A percentile compares a stretch with the other conserved stretches of the same genome.
Conservation (phyloP, 2,888 invertebrate species). For the Acleris laterana region DNA sequence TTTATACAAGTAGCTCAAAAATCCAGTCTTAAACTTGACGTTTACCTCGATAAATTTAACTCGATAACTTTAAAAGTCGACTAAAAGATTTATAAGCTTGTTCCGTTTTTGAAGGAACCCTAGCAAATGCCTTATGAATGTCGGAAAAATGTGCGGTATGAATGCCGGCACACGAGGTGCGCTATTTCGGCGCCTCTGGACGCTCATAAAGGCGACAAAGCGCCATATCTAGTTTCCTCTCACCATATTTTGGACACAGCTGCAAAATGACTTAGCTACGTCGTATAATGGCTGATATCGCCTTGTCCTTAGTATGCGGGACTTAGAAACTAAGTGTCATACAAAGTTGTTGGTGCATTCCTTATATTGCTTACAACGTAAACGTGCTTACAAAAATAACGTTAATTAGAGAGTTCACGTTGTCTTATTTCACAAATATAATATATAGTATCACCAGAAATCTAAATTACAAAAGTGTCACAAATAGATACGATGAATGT, state of each 20-base stretch:
- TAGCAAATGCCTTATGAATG: constrained; percentile 36
- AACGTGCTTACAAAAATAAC: no score
- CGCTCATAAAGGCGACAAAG: constrained; percentile 62
- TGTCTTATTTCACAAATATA: no score
- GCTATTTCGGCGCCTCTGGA: constrained; percentile 51
- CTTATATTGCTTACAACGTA: not conserved
- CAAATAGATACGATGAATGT: not conserved
- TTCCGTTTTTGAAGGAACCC: constrained; percentile 28
- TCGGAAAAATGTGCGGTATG: constrained; percentile 50
- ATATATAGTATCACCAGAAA: no score
- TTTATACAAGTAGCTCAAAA: no score
- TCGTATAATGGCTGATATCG: constrained; percentile 27
- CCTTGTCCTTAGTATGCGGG: constrained; percentile 18
- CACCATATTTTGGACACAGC: constrained; percentile 54
- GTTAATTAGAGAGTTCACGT: no score
- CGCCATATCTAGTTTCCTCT: constrained; percentile 58
- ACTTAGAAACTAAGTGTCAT: constrained; percentile 21
- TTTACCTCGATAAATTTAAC: constrained; percentile 23
- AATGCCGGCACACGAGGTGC: constrained; percentile 51
- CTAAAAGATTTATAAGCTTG: constrained; percentile 28
- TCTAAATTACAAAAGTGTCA: not conserved
- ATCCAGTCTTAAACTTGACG: constrained; percentile 4
- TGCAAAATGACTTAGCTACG: constrained; percentile 44
- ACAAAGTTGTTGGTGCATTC: constrained; percentile 17
- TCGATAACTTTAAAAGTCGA: constrained; percentile 34